Evolutionary conservation across 2,888 invertebrate genomes (phyloP).

Genomic region (Nomada hirtipes): DNA sequence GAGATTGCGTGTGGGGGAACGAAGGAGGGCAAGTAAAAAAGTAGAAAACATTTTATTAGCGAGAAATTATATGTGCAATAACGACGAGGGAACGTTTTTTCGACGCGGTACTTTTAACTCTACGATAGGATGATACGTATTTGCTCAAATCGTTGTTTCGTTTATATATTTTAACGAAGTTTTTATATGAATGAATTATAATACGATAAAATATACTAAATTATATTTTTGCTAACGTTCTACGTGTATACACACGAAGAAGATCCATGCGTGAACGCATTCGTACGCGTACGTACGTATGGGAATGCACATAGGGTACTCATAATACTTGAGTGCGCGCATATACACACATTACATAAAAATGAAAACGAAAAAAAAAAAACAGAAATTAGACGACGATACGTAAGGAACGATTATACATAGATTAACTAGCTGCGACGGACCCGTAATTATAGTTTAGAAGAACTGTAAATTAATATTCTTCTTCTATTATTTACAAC

Average conservation of each 20-base stretch:
- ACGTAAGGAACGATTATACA: conserved; percentile 23
- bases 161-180: conserved; percentile 82
- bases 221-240: conserved; percentile 82
- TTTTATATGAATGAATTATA: conserved; percentile 78
- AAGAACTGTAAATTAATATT: conserved; percentile 73
- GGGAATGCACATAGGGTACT: background rate
- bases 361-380: background rate
- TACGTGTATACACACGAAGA: conserved; percentile 59
- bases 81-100: conserved; percentile 70
- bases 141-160: conserved; percentile 83
- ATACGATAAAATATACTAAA: conserved; percentile 77
- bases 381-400: conserved; percentile 18
- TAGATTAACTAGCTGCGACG: conserved; percentile 58
- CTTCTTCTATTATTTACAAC: conserved; percentile 63
- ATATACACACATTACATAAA: background rate
- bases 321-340: background rate
- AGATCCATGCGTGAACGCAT: conserved; percentile 47
- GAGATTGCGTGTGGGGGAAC: conserved; percentile 18
- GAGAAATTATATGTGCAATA: conserved; percentile 81
- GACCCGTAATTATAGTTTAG: conserved; percentile 54
- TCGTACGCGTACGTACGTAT: conserved; percentile 25
- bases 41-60: conserved; percentile 60
- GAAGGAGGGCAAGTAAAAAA: conserved; percentile 13
- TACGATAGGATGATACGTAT: conserved; percentile 75
- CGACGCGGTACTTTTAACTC: conserved; percentile 70